Evolutionary conservation across 2,888 invertebrate genomes (phyloP), one percentile per base, ranked within the genome.

Genomic region (Apamea monoglypha): DNA sequence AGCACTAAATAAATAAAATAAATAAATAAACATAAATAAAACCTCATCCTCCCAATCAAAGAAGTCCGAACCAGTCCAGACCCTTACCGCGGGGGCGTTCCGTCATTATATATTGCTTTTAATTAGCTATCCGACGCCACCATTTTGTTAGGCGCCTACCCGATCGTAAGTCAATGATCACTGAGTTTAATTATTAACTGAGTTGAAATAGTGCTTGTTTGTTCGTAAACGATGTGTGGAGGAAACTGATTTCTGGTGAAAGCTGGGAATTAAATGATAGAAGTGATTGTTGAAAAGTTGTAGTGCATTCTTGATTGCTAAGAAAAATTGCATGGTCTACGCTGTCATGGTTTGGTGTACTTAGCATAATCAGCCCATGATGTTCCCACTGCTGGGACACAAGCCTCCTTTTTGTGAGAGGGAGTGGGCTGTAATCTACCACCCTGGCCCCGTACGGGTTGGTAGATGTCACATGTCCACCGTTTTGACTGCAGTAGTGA

Each of bases 111-210:
- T 92, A 94, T 93, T 85, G 90, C 90, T 91, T 93, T 93, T 93
- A 93, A 94, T 93, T 93, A 93, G 90, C 90, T 88, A 91, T 88
- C 90, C 76, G 91, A 91, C 91, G 89, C 89, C 85, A 86, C 88
- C 90, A 88, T 88, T 90, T 85, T 85, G 86, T 88, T 84, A 78
- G 72, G 75, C 87, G 80, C 85, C 87, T 74, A 77, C 66, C 81
- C 71, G 81, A 70, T 76, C 76, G 83, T 88, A 86, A 88, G 72
- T 89, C 87, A 88, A 67, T 78, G 84, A 66, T 81, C 86, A 85
- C 87, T 80, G 81, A 87, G 87, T 90, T 90, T 89, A 90, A 90
- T 90, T 90, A 90, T 80, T 84, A 87, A 81, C 81, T 61, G 44
- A 74, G 47, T 79, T 77, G 70, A 71, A 82, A 83, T 80, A 78